Base-by-base conservation (phyloP, 2,113 vertebrate species). In the Sterna hirundo region DNA sequence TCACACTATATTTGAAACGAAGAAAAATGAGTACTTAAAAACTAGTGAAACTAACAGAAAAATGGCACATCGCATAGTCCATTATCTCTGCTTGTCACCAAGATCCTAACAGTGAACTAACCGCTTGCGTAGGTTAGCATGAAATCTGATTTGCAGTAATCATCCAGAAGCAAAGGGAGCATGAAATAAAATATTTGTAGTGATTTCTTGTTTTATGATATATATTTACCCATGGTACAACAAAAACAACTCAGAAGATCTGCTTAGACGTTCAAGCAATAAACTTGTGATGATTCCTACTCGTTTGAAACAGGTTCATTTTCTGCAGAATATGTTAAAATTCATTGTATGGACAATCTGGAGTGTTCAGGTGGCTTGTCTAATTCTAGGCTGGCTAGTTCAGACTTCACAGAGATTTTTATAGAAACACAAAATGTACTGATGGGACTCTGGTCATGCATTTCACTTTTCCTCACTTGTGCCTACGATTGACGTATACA, bases 121-220 rank as follows among this genome's bases (percentile, higher is more conserved):
- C 30, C 9, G 3, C 23, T 93, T 90, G 60, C 0, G 0, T 69
- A 92, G 40, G 10, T 80, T 76, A 81, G 52, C 52, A 81, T 42
- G 64, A 95, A 92, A 92, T 93, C 46, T 40, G 57, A 93, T 95
- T 90, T 93, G 15, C n/a, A 61, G 19, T 88, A 62, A 95, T 87
- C 66, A 87, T 52, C 10, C 74, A 69, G 71, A 89, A 92, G 42
- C 10, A 90, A 94, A 69, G 15, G 34, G 27, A 95, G 68, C 26
- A 84, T 70, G 42, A 94, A 79, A 83, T 57, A 94, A 78, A 82
- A 36, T 96, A 89, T 79, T 17, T 83, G 15, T 44, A 38, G 19
- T 61, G 52, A 34, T 81, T 87, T 83, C 30, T 80, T 77, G 8
- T 2, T 74, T 65, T 83, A 74, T 66, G 26, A 6, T 51, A 29